Conservation (phyloP, 2,888 invertebrate species). For the Nephrotoma appendiculata region DNA sequence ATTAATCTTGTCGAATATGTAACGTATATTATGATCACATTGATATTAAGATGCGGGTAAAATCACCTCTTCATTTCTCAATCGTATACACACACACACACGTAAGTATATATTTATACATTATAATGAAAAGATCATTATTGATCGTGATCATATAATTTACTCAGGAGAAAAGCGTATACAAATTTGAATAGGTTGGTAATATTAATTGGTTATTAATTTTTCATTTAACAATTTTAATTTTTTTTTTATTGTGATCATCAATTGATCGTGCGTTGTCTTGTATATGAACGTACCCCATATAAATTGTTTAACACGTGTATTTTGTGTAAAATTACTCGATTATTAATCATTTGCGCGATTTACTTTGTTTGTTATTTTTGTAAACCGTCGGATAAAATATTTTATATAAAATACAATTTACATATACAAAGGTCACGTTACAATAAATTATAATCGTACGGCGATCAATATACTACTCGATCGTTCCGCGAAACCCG, state of each 20-base stretch:
- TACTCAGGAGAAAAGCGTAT: not conserved
- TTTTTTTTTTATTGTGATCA: not conserved
- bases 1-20: not conserved
- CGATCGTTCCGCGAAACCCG: not conserved
- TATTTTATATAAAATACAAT: no score
- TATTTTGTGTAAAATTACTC: not conserved
- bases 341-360: not conserved
- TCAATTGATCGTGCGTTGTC: not conserved
- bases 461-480: not conserved
- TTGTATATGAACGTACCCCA: not conserved
- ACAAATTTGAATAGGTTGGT: not conserved
- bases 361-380: not conserved
- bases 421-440: not conserved
- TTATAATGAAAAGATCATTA: not conserved
- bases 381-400: not conserved
- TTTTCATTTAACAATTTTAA: not conserved
- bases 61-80: not conserved
- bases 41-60: not conserved
- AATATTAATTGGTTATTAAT: not conserved
- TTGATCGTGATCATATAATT: not conserved
- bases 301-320: not conserved
- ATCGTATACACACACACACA: not conserved
- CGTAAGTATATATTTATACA: not conserved
- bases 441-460: not conserved
- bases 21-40: not conserved